phyloP scores from a whole-genome alignment of 2,888 invertebrate genomes.

The Sinohyriopsis cumingii region DNA sequence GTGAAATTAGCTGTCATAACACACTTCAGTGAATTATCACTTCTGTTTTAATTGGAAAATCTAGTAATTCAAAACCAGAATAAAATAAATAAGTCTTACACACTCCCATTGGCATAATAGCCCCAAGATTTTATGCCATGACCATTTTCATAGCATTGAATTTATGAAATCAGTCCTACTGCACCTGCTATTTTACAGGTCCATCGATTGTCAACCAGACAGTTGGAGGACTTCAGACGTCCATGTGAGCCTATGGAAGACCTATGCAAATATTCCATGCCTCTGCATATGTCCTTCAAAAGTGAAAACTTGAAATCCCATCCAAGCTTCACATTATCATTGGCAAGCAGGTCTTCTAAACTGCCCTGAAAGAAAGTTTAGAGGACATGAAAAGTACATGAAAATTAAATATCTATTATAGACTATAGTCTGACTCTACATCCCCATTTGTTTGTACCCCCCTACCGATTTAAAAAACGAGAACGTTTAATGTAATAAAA shows the following conservation, averaged over 20 bases:
- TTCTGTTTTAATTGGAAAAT: too few relatives aligned
- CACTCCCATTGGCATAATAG: too few relatives aligned
- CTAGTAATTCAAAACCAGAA: too few relatives aligned
- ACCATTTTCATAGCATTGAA: too few relatives aligned
- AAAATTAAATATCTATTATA: not conserved
- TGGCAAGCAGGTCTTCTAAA: constrained; percentile 57
- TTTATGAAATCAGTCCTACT: not conserved
- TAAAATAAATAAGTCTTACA: too few relatives aligned
- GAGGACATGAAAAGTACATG: not conserved
- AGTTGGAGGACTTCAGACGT: constrained; percentile 54
- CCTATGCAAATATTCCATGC: constrained; percentile 58
- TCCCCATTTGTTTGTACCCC: too few relatives aligned
- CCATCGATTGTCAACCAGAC: constrained; percentile 62
- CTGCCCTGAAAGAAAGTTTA: constrained; percentile 46
- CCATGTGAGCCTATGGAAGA: constrained; percentile 56
- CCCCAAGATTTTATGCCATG: too few relatives aligned
- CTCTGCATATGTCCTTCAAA: constrained; percentile 51
- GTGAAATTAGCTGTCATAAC: too few relatives aligned
- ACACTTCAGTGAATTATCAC: too few relatives aligned
- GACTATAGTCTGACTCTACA: too few relatives aligned
- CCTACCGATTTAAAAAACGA: too few relatives aligned
- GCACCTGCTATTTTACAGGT: constrained; percentile 54
- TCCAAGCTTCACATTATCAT: constrained; percentile 56
- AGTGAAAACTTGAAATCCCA: constrained; percentile 60
- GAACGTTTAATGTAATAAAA: too few relatives aligned